A percentile compares a stretch with the other conserved stretches of the same genome.
Evolutionary conservation across 1,140 invertebrate genomes (phyloP).

Genomic region (Drosophila insularis): DNA sequence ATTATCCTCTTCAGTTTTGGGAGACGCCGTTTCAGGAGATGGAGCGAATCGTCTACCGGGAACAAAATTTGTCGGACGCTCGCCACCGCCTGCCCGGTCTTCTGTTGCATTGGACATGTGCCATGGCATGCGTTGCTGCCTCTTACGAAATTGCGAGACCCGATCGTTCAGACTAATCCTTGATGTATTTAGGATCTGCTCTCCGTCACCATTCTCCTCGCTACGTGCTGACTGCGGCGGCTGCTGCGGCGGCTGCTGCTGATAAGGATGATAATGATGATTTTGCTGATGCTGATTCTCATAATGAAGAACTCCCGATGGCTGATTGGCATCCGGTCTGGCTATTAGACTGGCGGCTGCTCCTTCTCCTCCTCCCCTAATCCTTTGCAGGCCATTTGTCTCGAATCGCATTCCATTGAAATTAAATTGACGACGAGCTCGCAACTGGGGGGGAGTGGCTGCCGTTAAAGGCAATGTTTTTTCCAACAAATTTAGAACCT

Average conservation of each 20-base stretch:
- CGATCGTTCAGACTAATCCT: not conserved
- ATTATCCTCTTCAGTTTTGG: not conserved
- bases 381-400: constrained; percentile 19
- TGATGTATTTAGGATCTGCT: not conserved
- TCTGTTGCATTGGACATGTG: not conserved
- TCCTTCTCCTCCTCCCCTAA: not conserved
- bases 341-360: not conserved
- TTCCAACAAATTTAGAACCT: constrained; percentile 31
- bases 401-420: constrained; percentile 55
- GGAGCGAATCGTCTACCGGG: not conserved
- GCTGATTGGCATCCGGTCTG: not conserved
- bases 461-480: constrained; percentile 43
- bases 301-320: not conserved
- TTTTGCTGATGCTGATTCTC: not conserved
- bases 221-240: not conserved
- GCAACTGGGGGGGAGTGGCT: constrained; percentile 40
- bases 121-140: not conserved
- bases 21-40: not conserved
- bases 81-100: constrained; percentile 4
- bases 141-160: not conserved
- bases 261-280: not conserved
- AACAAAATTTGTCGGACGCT: not conserved
- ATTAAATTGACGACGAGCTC: constrained; percentile 39
- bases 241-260: not conserved
- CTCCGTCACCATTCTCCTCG: not conserved